Evolutionary conservation across 2,113 vertebrate genomes (phyloP).

Genomic region (Callorhinus ursinus): DNA sequence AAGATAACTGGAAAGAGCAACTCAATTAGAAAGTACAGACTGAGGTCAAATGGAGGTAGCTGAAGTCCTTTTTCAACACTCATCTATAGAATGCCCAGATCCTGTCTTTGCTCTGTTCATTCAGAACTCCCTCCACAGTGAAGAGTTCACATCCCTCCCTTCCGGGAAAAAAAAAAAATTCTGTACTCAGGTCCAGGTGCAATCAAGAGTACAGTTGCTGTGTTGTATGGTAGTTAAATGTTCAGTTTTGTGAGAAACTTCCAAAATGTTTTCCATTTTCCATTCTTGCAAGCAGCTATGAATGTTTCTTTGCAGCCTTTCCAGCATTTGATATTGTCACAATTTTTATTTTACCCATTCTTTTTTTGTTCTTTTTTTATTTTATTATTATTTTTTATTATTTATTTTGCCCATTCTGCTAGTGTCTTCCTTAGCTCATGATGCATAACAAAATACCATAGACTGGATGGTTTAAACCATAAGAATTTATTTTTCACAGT

Average conservation of each 20-base stretch:
- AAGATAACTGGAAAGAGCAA: not conserved
- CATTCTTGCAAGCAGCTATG: not conserved
- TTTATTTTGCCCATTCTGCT: not conserved
- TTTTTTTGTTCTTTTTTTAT: not conserved
- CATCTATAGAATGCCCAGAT: not conserved
- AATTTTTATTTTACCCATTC: not conserved
- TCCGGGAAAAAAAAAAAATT: fast-evolving
- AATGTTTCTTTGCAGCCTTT: not conserved
- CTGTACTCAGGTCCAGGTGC: not conserved
- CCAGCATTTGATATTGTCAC: not conserved
- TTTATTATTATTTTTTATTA: not conserved
- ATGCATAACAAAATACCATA: not conserved
- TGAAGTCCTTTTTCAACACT: not conserved
- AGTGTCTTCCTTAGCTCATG: not conserved
- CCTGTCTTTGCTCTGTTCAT: not conserved
- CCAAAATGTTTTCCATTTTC: not conserved
- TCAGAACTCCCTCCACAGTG: not conserved
- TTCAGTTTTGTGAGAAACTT: not conserved
- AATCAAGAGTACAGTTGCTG: not conserved
- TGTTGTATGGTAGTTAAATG: not conserved
- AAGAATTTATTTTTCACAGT: not conserved
- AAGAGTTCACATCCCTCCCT: not conserved
- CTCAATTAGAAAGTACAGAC: not conserved
- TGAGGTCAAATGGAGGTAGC: not conserved
- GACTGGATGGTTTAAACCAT: not conserved